These are phyloP conservation scores for Bombus soroeensis DNA, from an alignment of 1,140 invertebrate species.

Conservation along the genomic window DNA sequence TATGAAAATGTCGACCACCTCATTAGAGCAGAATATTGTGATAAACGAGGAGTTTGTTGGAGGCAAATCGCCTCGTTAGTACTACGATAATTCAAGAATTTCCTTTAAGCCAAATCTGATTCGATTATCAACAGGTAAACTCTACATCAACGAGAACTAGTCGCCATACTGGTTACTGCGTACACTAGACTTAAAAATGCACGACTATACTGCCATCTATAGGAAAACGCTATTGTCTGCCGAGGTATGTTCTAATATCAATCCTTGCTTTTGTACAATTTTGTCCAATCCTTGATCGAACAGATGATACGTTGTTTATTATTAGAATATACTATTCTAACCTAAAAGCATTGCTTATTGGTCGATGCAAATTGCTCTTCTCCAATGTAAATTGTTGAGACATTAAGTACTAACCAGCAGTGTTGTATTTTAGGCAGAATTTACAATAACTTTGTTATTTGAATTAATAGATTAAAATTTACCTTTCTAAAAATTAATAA, in stretches of 20 bases:
- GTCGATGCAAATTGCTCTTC: neutral
- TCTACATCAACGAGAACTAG: conserved; percentile 57
- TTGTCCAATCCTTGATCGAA: conserved; percentile 29
- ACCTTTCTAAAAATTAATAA: neutral
- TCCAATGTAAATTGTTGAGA: neutral
- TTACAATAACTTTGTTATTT: neutral
- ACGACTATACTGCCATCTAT: conserved; percentile 6
- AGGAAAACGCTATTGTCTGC: neutral
- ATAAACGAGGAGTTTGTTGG: conserved; percentile 19
- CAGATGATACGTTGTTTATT: conserved; percentile 25
- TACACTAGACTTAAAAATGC: conserved; percentile 49
- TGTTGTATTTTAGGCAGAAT: neutral
- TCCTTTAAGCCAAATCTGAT: conserved; percentile 15
- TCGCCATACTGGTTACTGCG: conserved; percentile 66
- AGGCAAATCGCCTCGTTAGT: neutral
- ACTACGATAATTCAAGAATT: conserved; percentile 14
- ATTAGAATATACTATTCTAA: neutral
- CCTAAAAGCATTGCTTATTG: neutral
- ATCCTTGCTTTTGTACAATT: conserved; percentile 28
- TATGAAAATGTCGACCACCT: conserved; percentile 65
- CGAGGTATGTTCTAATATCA: neutral
- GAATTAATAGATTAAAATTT: neutral
- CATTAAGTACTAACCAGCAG: too few species aligned
- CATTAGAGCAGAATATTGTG: conserved; percentile 19
- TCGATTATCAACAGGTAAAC: conserved; percentile 73